Evolutionary conservation across 2,797 vertebrate genomes (phyloP).

Genomic region (Antrozous pallidus): DNA sequence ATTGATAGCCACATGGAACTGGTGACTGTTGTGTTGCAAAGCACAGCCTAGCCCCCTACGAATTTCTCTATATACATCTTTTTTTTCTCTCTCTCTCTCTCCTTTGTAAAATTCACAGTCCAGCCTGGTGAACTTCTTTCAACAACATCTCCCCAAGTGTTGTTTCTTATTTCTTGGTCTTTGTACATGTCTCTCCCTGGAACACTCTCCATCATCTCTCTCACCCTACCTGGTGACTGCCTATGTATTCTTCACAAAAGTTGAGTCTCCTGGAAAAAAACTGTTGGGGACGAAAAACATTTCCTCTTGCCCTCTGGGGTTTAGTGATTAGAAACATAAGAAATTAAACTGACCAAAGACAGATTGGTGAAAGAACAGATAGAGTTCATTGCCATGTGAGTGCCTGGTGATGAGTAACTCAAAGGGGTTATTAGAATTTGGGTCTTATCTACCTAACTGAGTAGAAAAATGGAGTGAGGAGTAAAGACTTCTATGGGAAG

Average conservation of each 20-base stretch:
- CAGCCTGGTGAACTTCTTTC: neutral
- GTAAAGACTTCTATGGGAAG: neutral
- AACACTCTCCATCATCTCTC: neutral
- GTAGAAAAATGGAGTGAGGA: neutral
- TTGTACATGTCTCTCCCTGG: neutral
- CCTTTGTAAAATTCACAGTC: neutral
- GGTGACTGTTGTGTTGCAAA: neutral
- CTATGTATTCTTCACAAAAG: neutral
- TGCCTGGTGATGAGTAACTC: neutral
- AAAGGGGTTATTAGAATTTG: neutral
- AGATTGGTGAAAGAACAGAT: neutral
- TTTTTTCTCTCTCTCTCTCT: neutral
- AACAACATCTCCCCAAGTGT: neutral
- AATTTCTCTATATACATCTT: neutral
- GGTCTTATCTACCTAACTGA: neutral
- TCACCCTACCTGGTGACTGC: neutral
- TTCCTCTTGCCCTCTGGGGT: neutral
- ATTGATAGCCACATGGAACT: neutral
- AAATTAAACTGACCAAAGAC: neutral
- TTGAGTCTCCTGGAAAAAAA: neutral
- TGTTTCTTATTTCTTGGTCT: neutral
- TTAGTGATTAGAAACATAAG: neutral
- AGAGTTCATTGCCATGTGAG: neutral
- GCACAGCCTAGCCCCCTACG: neutral
- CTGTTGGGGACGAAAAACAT: neutral